Percentiles rank a stretch among this genome's conserved stretches.
Evolutionary conservation across 2,797 vertebrate species (phyloP).

Genomic region (Sitta carolinensis): DNA sequence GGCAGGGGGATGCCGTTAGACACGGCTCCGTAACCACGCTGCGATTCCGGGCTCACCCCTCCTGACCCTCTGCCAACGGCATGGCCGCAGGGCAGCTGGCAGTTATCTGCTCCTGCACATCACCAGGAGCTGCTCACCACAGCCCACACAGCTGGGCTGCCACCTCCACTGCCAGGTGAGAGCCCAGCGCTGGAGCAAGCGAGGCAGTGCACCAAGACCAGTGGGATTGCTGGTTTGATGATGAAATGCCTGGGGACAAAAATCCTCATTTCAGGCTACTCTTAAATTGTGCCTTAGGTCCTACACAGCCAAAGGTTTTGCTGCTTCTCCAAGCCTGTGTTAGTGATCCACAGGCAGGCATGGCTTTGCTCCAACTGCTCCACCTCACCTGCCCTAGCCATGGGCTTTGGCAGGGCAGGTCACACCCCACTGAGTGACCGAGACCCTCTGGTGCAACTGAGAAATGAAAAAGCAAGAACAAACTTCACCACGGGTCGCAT

Average conservation of each 20-base stretch:
- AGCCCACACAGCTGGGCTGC: background rate
- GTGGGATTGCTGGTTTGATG: background rate
- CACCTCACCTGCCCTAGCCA: background rate
- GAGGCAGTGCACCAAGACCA: accelerated
- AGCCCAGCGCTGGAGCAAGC: accelerated
- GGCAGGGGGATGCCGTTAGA: background rate
- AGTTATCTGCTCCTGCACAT: background rate
- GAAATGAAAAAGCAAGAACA: background rate
- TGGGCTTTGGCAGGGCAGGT: background rate
- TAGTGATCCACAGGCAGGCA: background rate
- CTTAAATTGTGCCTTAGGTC: background rate
- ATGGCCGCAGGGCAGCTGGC: background rate
- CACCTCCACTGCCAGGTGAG: background rate
- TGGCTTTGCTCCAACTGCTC: background rate
- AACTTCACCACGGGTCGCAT: background rate
- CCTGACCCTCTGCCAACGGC: background rate
- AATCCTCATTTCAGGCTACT: background rate
- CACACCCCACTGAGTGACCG: background rate
- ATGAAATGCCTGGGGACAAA: background rate
- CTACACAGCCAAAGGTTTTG: background rate
- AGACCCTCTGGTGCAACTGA: background rate
- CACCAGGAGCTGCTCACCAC: background rate
- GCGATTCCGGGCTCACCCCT: accelerated
- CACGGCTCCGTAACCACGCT: accelerated
- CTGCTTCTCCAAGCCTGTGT: background rate